Evolutionary conservation across 1,140 invertebrate species (phyloP), one percentile per base, ranked within the genome.

Genomic region (Drosophila cardini): DNA sequence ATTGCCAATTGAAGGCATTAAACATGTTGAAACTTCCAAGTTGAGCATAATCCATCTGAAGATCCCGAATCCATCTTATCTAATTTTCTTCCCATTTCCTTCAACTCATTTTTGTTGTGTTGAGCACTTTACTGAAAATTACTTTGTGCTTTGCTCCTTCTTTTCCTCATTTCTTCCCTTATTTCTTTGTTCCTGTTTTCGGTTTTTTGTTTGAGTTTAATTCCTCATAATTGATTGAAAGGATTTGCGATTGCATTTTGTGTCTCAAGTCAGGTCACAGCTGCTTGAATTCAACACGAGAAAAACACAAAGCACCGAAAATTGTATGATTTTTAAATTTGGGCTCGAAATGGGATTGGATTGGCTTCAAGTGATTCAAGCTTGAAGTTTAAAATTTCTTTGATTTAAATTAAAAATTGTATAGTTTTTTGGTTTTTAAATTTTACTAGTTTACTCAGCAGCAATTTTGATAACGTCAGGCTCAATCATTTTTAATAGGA

Each of bases 221-320:
- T 38, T 34, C 34, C n/a, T 36, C 34, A 46, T 62, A 62, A 62
- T 62, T 62, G 60, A 62, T 62, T 62, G 34, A 36, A 62, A 38
- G 46, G 46, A 46, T 62, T 62, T 50, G 2, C 43, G 10, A 48
- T 34, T 61, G 42, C 56, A 58, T 43, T 58, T 43, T 10, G 0
- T 26, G 40, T 21, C 42, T 60, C 34, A 60, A 34, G 13, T 58
- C 46, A 45, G 56, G 40, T 45, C 15, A 15, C 57, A 21, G 16
- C 58, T 62, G 30, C 30, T 34, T 6, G n/a, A 52, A 34, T 52
- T 52, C 30, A 52, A 5, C n/a, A n/a, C n/a, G n/a, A 50, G 13
- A 32, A 11, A 50, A 30, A 50, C n/a, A 11, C 45, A 10, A 30
- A 11, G 2, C 9, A 38, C 2, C 11, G 38, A 40, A 11, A 38